phyloP scores from a whole-genome alignment of 2,888 invertebrate species.

The Amphimallon solstitiale region DNA sequence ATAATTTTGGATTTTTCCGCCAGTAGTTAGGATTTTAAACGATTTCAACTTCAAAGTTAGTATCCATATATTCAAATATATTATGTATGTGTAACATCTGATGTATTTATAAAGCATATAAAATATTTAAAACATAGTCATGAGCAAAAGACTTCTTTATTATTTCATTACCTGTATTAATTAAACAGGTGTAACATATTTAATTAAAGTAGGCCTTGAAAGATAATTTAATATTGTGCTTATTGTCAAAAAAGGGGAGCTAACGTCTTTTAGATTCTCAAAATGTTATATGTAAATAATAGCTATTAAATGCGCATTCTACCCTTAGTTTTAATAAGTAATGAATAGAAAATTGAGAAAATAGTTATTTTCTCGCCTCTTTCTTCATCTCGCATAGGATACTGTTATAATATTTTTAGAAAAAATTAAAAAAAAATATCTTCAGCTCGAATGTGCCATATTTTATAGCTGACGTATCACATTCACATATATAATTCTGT shows the following conservation, averaged over 20 bases:
- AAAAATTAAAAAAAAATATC: too few species aligned
- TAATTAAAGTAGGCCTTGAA: background rate
- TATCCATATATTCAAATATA: constrained; percentile 23
- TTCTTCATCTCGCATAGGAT: too few species aligned
- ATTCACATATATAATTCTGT: too few species aligned
- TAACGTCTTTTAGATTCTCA: background rate
- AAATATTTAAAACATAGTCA: constrained; percentile 19
- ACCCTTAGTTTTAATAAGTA: too few species aligned
- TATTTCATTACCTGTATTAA: constrained; percentile 11
- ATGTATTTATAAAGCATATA: constrained; percentile 25
- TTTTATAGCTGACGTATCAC: too few species aligned
- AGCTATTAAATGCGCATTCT: too few species aligned
- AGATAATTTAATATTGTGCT: background rate
- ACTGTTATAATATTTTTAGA: too few species aligned
- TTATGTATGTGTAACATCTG: constrained; percentile 6
- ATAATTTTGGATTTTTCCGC: constrained; percentile 9
- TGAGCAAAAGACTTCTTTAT: constrained; percentile 22
- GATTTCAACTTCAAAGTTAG: constrained; percentile 10
- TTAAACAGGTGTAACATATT: background rate
- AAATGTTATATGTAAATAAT: too few species aligned
- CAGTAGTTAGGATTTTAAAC: background rate
- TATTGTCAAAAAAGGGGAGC: background rate
- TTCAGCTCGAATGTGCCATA: too few species aligned
- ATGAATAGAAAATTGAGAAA: too few species aligned
- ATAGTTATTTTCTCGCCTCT: too few species aligned